Evolutionary conservation across 2,888 invertebrate species (phyloP), one percentile per base, ranked within the genome.

Genomic region (Cataglyphis rosenhaueri): DNA sequence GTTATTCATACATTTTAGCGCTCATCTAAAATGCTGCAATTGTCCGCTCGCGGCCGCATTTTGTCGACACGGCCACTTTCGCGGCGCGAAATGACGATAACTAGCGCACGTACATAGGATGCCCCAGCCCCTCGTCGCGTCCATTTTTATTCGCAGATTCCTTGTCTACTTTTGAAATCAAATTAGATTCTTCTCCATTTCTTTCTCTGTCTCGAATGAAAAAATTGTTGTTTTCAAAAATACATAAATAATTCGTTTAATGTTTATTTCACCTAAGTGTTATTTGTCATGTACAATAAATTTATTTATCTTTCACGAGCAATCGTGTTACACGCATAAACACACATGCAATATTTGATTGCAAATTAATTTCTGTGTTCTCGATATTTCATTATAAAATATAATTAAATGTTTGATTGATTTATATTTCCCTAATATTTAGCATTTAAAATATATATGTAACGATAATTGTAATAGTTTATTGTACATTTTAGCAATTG

Each of bases 1-100:
- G 70, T 78, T 78, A 78, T 59, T 78, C 70, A 32, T 78, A 78
- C 78, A 78, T 78, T 59, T 78, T 70, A 59, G 68, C 78, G 70
- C 44, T 78, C 78, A 70, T 70, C 70, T 59, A 21, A 70, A 78
- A 70, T 68, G 68, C 21, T 32, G 12, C 70, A 70, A 78, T 78
- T 59, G 78, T 21, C n/a, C 57, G 21, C 57, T 78, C 29, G 68
- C 41, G 41, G 15, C 76, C 8, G 57, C 59, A 44, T 78, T 78
- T 78, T 78, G 41, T 78, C 44, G 57, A 70, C 41, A 59, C 57
- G 41, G 15, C 21, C 57, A 78, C 57, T 78, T 78, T 78, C 18
- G 65, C 29, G 21, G 32, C 12, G 41, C 21, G 41, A 78, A 70
- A 78, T 59, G 32, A 44, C 41, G 41, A 57, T 68, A 38, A 55